phyloP scores from a whole-genome alignment of 2,888 invertebrate genomes.

The Pseudolycoriella hygida region DNA sequence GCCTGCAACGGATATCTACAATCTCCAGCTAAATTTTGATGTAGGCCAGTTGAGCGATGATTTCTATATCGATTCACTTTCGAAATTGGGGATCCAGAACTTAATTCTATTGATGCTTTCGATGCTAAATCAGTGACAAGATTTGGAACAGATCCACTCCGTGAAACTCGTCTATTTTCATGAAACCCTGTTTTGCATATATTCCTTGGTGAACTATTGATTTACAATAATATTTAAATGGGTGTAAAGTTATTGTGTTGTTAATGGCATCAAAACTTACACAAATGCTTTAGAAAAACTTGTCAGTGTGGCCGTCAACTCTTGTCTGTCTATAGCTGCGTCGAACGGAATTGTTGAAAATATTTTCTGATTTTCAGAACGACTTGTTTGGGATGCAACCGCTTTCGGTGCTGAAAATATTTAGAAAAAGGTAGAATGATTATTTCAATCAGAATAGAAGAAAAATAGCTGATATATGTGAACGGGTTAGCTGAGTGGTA shows the following conservation, averaged over 20 bases:
- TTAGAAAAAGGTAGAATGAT: too few relatives aligned
- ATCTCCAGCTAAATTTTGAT: constrained; percentile 7
- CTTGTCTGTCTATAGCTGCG: constrained; percentile 27
- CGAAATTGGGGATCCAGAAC: neutral
- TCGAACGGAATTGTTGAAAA: constrained; percentile 40
- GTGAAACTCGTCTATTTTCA: constrained; percentile 21
- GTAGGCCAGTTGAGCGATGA: constrained; percentile 11
- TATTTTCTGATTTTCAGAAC: constrained; percentile 48
- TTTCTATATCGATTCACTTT: constrained; percentile 5
- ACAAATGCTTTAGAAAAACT: constrained; percentile 28
- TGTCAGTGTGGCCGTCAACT: constrained; percentile 30
- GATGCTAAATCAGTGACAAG: constrained; percentile 36
- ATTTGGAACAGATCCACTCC: constrained; percentile 43
- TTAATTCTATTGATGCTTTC: neutral
- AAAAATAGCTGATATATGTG: too few relatives aligned
- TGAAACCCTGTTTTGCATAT: neutral
- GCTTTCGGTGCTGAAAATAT: neutral
- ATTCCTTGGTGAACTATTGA: neutral
- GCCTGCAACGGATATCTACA: constrained; percentile 39
- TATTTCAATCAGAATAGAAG: too few relatives aligned
- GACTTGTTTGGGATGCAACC: constrained; percentile 15
- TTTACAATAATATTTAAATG: neutral
- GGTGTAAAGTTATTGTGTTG: neutral
- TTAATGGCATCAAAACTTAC: constrained; percentile 10
- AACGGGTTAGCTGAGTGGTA: too few relatives aligned